phyloP scores from a whole-genome alignment of 1,140 invertebrate species.

The Cydia strobilella region DNA sequence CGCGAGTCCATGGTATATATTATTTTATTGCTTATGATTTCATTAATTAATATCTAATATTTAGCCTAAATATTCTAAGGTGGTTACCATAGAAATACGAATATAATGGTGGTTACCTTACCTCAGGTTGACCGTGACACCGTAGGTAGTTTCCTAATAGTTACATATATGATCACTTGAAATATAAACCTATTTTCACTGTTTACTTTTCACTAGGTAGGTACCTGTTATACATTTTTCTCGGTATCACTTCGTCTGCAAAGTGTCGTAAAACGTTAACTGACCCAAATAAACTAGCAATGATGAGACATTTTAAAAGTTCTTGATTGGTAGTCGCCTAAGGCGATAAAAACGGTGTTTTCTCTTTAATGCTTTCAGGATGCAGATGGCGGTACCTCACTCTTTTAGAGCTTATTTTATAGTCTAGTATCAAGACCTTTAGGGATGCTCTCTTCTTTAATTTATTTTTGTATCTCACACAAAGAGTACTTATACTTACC shows the following conservation, averaged over 20 bases:
- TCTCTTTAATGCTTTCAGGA: conserved; percentile 30
- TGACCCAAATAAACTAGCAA: conserved; percentile 20
- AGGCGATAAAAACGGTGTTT: conserved; percentile 39
- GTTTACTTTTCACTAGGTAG: background rate
- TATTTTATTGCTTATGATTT: too few species aligned
- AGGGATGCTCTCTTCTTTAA: conserved; percentile 16
- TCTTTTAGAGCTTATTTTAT: conserved; percentile 20
- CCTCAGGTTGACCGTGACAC: too few species aligned
- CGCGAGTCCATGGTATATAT: too few species aligned
- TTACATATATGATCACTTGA: too few species aligned
- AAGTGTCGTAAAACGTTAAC: conserved; percentile 4
- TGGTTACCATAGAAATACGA: too few species aligned
- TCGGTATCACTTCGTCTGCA: background rate
- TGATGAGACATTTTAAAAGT: conserved; percentile 37
- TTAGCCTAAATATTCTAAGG: too few species aligned
- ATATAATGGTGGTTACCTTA: too few species aligned
- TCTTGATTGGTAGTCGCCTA: conserved; percentile 38
- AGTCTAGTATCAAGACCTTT: background rate
- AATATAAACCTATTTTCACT: too few species aligned
- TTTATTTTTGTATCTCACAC: background rate
- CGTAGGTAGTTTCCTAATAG: too few species aligned
- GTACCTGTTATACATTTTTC: background rate
- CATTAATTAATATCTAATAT: too few species aligned
- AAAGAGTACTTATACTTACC: too few species aligned
- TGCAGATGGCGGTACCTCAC: conserved; percentile 10